Evolutionary conservation across 2,888 invertebrate species (phyloP).

Genomic region (Thecophora atra): DNA sequence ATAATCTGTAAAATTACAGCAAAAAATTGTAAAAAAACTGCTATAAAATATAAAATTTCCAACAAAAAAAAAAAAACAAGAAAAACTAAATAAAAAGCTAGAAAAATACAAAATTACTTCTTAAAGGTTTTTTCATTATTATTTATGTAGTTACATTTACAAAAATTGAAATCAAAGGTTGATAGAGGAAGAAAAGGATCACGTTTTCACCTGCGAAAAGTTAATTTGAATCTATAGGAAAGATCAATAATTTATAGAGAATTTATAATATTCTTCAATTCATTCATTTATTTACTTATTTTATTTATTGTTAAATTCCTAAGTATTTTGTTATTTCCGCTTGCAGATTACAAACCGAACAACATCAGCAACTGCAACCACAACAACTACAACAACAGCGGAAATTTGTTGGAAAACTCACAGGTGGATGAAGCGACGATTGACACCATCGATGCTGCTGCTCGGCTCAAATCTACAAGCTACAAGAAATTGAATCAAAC

Average conservation of each 20-base stretch:
- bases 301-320: not conserved
- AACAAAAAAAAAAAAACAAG: constrained; percentile 36
- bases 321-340: not conserved
- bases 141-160: too few species aligned
- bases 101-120: constrained; percentile 23
- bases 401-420: not conserved
- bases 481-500: constrained; percentile 31
- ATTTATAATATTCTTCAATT: too few species aligned
- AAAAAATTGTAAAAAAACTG: constrained; percentile 37
- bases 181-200: too few species aligned
- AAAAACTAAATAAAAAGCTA: constrained; percentile 38
- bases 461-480: constrained; percentile 15
- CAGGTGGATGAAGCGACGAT: too few species aligned
- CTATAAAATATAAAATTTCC: constrained; percentile 33
- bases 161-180: too few species aligned
- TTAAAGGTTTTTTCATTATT: not conserved
- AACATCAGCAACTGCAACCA: not conserved
- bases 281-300: too few species aligned
- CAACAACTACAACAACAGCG: not conserved
- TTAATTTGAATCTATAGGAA: too few species aligned
- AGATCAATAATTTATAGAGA: too few species aligned
- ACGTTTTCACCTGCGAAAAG: too few species aligned
- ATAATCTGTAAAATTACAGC: too few species aligned
- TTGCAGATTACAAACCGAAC: constrained; percentile 16
- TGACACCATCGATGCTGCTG: constrained; percentile 34